These are phyloP conservation scores for Corythornis leucogaster DNA, from an alignment of 2,797 vertebrate genomes.

Conservation along the genomic window DNA sequence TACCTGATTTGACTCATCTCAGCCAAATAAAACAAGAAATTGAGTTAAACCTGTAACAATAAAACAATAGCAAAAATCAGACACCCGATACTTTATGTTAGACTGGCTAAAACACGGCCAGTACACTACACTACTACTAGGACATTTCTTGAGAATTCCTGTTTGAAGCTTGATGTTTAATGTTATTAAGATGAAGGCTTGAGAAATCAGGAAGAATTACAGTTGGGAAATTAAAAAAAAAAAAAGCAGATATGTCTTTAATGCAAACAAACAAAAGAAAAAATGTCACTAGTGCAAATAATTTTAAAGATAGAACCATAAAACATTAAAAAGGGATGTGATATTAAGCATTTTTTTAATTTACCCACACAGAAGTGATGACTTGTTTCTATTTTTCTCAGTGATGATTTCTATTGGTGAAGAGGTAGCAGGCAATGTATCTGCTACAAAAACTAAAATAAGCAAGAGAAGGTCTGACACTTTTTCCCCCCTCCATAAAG, in stretches of 20 bases:
- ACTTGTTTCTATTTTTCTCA: background rate
- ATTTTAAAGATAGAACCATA: background rate
- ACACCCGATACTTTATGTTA: background rate
- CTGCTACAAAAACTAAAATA: background rate
- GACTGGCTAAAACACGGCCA: background rate
- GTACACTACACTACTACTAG: background rate
- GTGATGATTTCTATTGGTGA: background rate
- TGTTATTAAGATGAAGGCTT: background rate
- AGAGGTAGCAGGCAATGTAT: background rate
- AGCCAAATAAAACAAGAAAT: background rate
- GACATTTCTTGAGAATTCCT: background rate
- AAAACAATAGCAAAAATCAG: background rate
- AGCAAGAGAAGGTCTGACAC: background rate
- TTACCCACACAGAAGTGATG: background rate
- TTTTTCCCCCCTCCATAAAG: background rate
- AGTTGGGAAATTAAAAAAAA: background rate
- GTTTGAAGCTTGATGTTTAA: background rate
- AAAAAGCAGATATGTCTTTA: background rate
- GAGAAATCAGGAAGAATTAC: background rate
- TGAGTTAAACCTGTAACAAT: background rate
- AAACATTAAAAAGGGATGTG: background rate
- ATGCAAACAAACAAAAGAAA: background rate
- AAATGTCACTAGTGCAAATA: background rate
- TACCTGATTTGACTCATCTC: background rate
- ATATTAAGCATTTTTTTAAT: background rate